Evolutionary conservation across 1,140 invertebrate species (phyloP).

Genomic region (Hylyphantes graminicola): DNA sequence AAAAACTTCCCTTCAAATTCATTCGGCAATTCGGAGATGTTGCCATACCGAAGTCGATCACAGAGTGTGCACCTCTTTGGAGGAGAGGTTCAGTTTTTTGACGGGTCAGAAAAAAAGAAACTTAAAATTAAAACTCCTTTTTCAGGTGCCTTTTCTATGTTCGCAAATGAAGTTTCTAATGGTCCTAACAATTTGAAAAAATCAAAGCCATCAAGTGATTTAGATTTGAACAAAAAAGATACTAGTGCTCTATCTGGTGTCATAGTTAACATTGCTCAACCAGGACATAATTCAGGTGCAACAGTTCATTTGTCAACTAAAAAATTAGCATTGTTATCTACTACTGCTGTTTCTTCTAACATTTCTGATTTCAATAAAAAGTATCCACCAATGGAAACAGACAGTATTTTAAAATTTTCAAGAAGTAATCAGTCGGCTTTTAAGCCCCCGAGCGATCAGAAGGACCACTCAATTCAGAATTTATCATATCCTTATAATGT

Average conservation of each 20-base stretch:
- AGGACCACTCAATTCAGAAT: conserved; percentile 6
- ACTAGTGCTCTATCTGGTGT: conserved; percentile 61
- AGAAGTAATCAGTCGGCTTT: background rate
- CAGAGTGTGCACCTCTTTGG: conserved; percentile 53
- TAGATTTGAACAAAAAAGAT: conserved; percentile 15
- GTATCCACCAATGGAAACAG: background rate
- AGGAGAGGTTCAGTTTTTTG: conserved; percentile 51
- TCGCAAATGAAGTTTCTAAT: conserved; percentile 31
- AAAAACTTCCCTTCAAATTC: background rate
- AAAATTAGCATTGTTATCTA: conserved; percentile 11
- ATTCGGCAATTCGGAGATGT: conserved; percentile 14
- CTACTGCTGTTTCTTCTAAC: background rate
- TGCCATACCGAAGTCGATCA: conserved; percentile 28
- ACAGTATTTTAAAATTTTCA: background rate
- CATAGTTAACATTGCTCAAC: conserved; percentile 75
- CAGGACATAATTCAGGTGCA: conserved; percentile 79
- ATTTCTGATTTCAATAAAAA: conserved; percentile 12
- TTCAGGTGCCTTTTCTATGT: conserved; percentile 47
- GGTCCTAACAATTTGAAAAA: background rate
- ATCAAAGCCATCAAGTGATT: background rate
- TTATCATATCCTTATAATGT: conserved; percentile 24
- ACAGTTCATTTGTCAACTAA: conserved; percentile 72
- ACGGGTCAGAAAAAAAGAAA: conserved; percentile 42
- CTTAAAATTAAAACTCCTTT: conserved; percentile 51
- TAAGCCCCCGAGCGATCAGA: background rate